Evolutionary conservation across 2,888 invertebrate genomes (phyloP), one percentile per base, ranked within the genome.

Genomic region (Cylloceria caligata): DNA sequence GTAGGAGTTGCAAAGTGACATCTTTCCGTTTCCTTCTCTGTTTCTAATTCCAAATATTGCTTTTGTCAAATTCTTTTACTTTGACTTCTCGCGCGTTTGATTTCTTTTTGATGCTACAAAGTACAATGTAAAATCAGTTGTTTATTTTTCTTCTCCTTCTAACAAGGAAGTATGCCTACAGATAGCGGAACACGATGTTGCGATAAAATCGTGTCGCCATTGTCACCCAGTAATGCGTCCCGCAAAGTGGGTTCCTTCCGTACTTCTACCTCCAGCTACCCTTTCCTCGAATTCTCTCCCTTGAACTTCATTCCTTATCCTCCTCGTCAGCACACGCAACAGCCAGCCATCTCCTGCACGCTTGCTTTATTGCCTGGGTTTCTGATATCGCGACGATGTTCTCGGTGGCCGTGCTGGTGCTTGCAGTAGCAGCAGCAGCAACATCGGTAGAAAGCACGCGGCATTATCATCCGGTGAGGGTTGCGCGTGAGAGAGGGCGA

Each of bases 401-500:
- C 79, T 77, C 55, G 64, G 65, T 81, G 65, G 80, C 67, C 34
- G 74, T 65, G 57, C 64, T 27, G 81, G 69, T 68, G 82, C 75
- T 76, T 80, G 57, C 67, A 73, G 71, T 39, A 77, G 72, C 72
- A 76, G 81, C 83, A 88, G 87, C 68, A 72, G 86, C 87, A 88
- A 88, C 86, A 87, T 87, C 79, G 87, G 88, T 86, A 86, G 88
- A 88, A 88, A 88, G 87, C 87, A 88, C 87, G 88, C 87, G 87
- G 90, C 88, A 92, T 92, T 92, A 92, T 92, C 91, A 91, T 91
- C 90, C 85, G 80, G 84, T 89, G 90, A 91, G 91, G 90, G 91
- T 79, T 79, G 67, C 19, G 65, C 69, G 49, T 88, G 90, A 88
- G 89, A 90, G 90, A 91, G 91, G 90, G 90, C 89, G 89, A 90